Evolutionary conservation across 1,140 invertebrate species (phyloP), one percentile per base, ranked within the genome.

Genomic region (Meloidogyne chitwoodi): DNA sequence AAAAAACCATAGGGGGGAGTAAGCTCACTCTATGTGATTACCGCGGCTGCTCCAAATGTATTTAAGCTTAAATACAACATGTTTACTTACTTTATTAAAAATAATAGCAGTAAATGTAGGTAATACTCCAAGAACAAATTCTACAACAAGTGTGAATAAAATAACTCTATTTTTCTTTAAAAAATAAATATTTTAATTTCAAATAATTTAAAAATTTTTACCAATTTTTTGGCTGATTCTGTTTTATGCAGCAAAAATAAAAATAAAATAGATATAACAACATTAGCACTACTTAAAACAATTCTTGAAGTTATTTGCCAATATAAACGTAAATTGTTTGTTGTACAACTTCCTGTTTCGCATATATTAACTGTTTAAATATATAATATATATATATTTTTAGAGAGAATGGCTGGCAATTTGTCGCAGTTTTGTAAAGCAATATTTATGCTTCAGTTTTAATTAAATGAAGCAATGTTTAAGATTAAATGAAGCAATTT

Each of bases 81-180:
- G n/a, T n/a, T 31, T 31, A 38, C 24, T 27, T 10, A 63, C 70
- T 19, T 73, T 61, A 22, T 73, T 73, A 64, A 56, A 73, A 34
- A 73, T 63, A 14, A 73, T 73, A 16, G 70, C 61, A 19, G 29
- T 29, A 34, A 73, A 73, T 61, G 56, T 63, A 0, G 70, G 70
- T 12, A 73, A 27, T 1, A 73, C 70, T 11, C 70, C 70, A 16
- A 73, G 64, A 56, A 56, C 34, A 27, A 73, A 64, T 73, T 73
- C 70, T 8, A 73, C 48, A 11, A 73, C 24, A 16, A 73, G 34
- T 1, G 70, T 73, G 38, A 73, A 61, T 24, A 73, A 26, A 61
- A 73, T 73, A 22, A 73, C 70, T 27, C 70, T 44, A 62, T 73
- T 73, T 14, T 73, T 73, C 70, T 73, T n/a, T n/a, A n/a, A n/a